Evolutionary conservation across 2,113 vertebrate genomes (phyloP).

Genomic region (Bufo bufo): DNA sequence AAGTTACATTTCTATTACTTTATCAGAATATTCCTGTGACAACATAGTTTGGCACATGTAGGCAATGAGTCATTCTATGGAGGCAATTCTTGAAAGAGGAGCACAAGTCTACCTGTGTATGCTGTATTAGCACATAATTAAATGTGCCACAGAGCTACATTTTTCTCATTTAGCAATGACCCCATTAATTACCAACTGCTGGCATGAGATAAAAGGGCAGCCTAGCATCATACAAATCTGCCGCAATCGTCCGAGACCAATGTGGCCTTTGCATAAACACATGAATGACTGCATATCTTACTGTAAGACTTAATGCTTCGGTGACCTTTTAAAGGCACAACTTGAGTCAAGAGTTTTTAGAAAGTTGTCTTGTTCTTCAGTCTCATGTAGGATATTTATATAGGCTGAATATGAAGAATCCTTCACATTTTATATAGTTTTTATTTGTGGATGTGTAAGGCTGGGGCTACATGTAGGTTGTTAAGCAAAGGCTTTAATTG

Average conservation of each 20-base stretch:
- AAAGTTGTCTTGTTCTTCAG: background rate
- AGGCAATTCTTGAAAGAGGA: background rate
- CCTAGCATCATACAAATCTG: background rate
- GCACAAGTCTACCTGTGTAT: background rate
- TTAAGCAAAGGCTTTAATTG: no score
- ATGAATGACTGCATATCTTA: background rate
- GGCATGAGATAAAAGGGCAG: slow-evolving; percentile 13
- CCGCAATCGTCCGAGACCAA: background rate
- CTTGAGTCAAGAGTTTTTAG: background rate
- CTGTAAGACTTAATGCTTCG: background rate
- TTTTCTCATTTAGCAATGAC: slow-evolving; percentile 1
- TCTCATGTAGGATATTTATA: background rate
- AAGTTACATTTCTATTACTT: background rate
- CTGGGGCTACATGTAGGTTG: no score
- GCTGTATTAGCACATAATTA: background rate
- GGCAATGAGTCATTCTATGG: background rate
- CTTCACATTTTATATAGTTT: background rate
- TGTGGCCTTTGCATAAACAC: slow-evolving; percentile 6
- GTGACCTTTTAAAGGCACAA: background rate
- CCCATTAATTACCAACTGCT: background rate
- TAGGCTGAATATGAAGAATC: background rate
- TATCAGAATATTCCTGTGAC: background rate
- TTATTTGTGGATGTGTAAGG: background rate
- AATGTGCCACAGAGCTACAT: background rate
- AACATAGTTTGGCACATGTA: background rate